Base-by-base conservation (phyloP, 2,888 invertebrate species). In the Euplexia lucipara region DNA sequence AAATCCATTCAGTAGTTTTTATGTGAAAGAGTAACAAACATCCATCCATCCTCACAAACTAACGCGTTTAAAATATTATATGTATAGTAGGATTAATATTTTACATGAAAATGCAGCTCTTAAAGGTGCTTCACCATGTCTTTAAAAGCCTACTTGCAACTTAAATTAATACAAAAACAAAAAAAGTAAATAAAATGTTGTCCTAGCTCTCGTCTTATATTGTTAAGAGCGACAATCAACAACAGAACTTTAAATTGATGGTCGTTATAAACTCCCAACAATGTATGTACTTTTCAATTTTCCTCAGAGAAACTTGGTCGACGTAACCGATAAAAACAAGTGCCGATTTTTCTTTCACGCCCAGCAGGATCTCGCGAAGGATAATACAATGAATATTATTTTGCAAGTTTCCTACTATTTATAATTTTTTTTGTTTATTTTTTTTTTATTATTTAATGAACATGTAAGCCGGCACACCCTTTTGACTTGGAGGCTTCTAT, bases 281-380 rank as follows among this genome's bases (percentile, higher is more conserved):
- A 39, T 42, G 62, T 59, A 58, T 68, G 57, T 61, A 73, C 54
- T 58, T 69, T 68, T 69, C 63, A 69, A 72, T 76, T 76, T 69
- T 45, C 59, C 59, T 49, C 20, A 10, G n/a, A 26, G 26, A 47
- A 75, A 76, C 65, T 76, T 76, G 30, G 59, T 48, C 64, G 65
- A 26, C 47, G 41, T 34, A 26, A 18, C 3, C 26, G 54, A 60
- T 63, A 72, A 63, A 75, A 65, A 65, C 62, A 76, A 72, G 47
- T 8, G 47, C 41, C 52, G 34, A 59, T 75, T 59, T 59, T 65
- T 74, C 61, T 53, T 66, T 18, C 39, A 62, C 56, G 65, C 20
- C 16, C 37, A 18, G 30, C 30, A 59, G 35, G 44, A 51, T 44
- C 22, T 32, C 2, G 39, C 20, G 30, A 57, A 32, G 18, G 12